Percentiles rank a stretch among this genome's conserved stretches.
Conservation (phyloP, 2,113 vertebrate species). For the Pithys albifrons region DNA sequence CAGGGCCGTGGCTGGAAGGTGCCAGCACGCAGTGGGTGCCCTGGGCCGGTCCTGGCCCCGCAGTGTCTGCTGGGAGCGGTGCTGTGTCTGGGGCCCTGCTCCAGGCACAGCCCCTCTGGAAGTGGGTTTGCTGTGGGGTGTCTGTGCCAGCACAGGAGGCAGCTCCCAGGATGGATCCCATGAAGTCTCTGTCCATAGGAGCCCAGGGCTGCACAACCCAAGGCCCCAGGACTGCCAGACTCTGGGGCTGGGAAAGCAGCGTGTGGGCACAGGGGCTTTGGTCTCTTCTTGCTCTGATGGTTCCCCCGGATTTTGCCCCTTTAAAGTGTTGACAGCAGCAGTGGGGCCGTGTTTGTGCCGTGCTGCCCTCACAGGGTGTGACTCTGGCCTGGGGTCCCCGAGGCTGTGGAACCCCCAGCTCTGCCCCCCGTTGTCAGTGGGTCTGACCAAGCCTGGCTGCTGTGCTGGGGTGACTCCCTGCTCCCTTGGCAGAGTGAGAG, state of each 20-base stretch:
- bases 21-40: neutral
- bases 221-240: neutral
- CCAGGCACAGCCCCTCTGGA: neutral
- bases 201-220: neutral
- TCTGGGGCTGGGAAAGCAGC: neutral
- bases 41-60: fast-evolving
- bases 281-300: neutral
- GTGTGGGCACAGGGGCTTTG: fast-evolving
- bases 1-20: neutral
- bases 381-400: neutral
- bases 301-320: neutral
- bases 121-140: neutral
- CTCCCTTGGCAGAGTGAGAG: neutral
- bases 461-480: neutral
- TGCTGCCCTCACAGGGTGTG: neutral
- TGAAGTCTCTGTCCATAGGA: fast-evolving
- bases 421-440: fast-evolving
- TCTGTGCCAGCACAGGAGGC: neutral
- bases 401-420: fast-evolving
- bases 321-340: neutral
- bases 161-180: neutral
- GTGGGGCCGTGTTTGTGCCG: neutral
- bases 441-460: neutral
- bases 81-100: neutral
- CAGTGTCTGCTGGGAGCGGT: fast-evolving